A percentile compares a stretch with the other conserved stretches of the same genome.
phyloP scores from a whole-genome alignment of 2,888 invertebrate genomes.

The Anarsia innoxiella region DNA sequence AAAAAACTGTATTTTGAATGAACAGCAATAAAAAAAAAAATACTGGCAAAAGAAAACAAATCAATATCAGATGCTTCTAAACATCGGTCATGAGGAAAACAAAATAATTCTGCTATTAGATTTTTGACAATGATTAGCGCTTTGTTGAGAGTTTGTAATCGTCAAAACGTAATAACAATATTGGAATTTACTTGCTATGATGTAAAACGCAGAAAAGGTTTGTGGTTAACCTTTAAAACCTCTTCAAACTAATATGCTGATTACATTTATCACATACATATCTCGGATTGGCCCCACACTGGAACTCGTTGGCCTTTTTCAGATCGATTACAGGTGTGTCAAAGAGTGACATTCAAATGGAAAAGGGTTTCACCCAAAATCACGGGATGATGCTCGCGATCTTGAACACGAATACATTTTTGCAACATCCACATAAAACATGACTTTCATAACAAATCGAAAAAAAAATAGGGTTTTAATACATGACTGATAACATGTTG shows the following conservation, averaged over 20 bases:
- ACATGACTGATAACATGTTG: not conserved
- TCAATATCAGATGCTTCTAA: no score
- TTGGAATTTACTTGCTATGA: no score
- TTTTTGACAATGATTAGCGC: no score
- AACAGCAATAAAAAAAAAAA: not conserved
- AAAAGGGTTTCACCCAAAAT: slow-evolving; percentile 30
- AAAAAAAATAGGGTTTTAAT: slow-evolving; percentile 1
- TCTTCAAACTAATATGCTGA: slow-evolving; percentile 2
- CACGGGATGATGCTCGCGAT: slow-evolving; percentile 12
- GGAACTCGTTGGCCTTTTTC: slow-evolving; percentile 22
- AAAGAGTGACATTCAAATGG: slow-evolving; percentile 31
- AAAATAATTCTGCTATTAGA: no score
- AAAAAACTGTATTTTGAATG: not conserved
- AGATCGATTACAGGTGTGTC: slow-evolving; percentile 33
- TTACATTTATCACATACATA: slow-evolving; percentile 1
- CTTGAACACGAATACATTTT: slow-evolving; percentile 14
- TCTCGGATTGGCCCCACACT: not conserved
- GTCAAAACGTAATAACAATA: no score
- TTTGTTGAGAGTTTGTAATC: no score
- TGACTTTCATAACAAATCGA: slow-evolving; percentile 10
- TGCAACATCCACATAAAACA: slow-evolving; percentile 11
- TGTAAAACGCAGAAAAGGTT: no score
- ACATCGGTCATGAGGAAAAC: no score
- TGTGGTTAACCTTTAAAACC: no score
- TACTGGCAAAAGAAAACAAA: no score